A percentile compares a stretch with the other conserved stretches of the same genome.
Evolutionary conservation across 2,113 vertebrate genomes (phyloP).

Genomic region (Vulpes vulpes): DNA sequence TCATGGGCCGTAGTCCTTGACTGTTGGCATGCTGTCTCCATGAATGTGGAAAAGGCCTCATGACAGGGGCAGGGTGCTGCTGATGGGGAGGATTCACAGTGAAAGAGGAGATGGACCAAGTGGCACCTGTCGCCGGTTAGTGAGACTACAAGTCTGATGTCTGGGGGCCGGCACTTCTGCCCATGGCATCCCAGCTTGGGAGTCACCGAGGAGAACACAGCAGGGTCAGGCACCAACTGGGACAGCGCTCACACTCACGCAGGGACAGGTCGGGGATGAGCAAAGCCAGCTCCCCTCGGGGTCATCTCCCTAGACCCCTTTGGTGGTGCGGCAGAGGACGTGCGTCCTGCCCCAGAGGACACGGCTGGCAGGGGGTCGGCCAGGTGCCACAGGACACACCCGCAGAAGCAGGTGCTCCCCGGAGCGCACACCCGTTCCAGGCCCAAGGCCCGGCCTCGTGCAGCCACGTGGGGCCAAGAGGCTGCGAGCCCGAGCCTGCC

Average conservation of each 20-base stretch:
- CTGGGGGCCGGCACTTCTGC: neutral
- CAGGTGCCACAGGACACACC: neutral
- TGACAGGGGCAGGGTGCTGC: neutral
- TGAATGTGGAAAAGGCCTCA: neutral
- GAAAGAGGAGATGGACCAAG: neutral
- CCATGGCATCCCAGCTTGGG: neutral
- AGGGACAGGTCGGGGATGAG: neutral
- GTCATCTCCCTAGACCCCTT: neutral
- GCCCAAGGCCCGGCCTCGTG: neutral
- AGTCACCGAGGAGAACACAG: neutral
- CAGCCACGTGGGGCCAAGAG: neutral
- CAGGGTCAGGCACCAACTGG: neutral
- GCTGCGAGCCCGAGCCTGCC: neutral
- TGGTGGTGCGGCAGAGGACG: neutral
- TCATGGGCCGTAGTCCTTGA: neutral
- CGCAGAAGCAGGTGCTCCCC: neutral
- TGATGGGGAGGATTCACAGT: neutral
- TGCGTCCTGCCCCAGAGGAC: neutral
- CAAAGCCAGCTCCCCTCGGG: neutral
- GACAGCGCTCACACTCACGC: neutral
- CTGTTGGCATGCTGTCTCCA: neutral
- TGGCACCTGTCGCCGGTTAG: neutral
- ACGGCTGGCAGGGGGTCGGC: neutral
- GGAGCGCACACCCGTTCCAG: neutral
- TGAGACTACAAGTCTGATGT: neutral